Evolutionary conservation across 2,888 invertebrate genomes (phyloP), one percentile per base, ranked within the genome.

Genomic region (Drosophila prostipennis): DNA sequence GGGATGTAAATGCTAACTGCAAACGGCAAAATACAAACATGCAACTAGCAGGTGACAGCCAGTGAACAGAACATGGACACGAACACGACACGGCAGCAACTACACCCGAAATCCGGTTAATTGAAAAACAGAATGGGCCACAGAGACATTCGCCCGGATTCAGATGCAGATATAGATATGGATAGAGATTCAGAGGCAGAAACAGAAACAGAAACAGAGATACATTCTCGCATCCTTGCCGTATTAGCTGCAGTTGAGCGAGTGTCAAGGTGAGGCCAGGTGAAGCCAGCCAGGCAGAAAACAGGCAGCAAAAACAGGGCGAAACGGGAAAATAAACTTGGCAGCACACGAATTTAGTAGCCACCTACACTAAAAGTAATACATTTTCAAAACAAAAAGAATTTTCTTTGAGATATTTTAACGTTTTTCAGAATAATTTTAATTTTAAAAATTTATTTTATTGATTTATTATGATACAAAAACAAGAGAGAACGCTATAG

Each of bases 211-310:
- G 19, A 19, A 10, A 37, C 51, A 37, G 37, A 65, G 52, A 64
- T 64, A 55, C 48, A 57, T 42, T 61, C 56, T 65, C 61, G 74
- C 60, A 56, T 64, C 74, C 55, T 52, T 64, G 56, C 56, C 85
- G 65, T 78, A 88, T 83, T 83, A 88, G 82, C 88, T 83, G 87
- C 88, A 86, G 82, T 76, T 83, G 82, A 88, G 87, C 78, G 82
- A 72, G 88, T 88, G 82, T 83, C 82, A 83, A 83, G 82, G 82
- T 88, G 87, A 82, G 88, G 78, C 80, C 88, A 83, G 88, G 87
- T 82, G 73, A 57, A 71, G 61, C 46, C 76, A 86, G 55, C 70
- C 73, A 82, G 83, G 80, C 73, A 79, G 80, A 85, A 82, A 77
- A 83, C 83, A 72, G 80, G 56, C 73, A 82, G 59, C 65, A 64